phyloP scores from a whole-genome alignment of 2,113 vertebrate species.

The Poicephalus gulielmi region DNA sequence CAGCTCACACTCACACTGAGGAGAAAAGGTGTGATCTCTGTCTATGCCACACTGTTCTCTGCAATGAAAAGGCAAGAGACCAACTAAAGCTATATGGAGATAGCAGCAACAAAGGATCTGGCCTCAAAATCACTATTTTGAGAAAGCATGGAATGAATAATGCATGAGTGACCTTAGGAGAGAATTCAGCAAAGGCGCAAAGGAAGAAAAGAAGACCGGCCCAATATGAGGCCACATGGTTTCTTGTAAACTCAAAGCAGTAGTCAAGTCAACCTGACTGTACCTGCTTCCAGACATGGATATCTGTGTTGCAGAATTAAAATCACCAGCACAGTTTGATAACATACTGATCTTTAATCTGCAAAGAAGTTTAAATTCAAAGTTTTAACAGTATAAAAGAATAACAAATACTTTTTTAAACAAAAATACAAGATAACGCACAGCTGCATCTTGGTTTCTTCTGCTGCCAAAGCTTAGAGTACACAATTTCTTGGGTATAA shows the following conservation, averaged over 20 bases:
- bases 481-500: background rate
- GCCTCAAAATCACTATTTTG: background rate
- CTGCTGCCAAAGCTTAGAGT: background rate
- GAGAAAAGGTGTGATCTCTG: background rate
- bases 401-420: slow-evolving; percentile 54
- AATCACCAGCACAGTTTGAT: background rate
- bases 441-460: slow-evolving; percentile 6
- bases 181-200: background rate
- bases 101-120: background rate
- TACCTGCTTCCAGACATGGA: background rate
- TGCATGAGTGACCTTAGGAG: background rate
- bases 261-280: background rate
- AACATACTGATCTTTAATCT: slow-evolving; percentile 72
- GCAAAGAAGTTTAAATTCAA: slow-evolving; percentile 73
- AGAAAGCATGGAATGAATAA: background rate
- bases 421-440: background rate
- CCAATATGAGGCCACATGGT: background rate
- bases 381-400: slow-evolving; percentile 70
- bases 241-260: background rate
- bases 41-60: background rate
- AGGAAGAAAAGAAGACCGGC: background rate
- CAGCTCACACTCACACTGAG: background rate
- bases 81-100: background rate
- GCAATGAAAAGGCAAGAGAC: background rate
- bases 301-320: background rate